phyloP scores from a whole-genome alignment of 2,113 vertebrate genomes.

The Romanogobio albipinnatus region DNA sequence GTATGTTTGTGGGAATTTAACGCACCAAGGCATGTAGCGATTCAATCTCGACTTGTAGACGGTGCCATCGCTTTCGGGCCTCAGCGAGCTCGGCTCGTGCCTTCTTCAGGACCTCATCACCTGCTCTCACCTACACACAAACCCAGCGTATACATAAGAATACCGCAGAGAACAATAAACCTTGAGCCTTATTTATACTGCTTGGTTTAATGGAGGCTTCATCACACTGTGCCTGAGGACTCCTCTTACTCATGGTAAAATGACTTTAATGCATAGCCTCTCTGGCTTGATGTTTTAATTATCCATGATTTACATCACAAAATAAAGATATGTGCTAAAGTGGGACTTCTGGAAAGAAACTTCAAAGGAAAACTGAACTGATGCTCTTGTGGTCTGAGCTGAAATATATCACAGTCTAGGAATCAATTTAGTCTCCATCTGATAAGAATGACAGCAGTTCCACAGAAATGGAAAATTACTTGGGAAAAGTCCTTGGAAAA shows the following conservation, averaged over 20 bases:
- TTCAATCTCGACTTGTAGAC: slow-evolving; percentile 91
- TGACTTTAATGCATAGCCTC: not conserved
- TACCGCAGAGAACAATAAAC: not conserved
- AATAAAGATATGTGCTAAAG: not conserved
- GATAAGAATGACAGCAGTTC: not conserved
- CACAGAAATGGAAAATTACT: not conserved
- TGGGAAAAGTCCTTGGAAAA: not conserved
- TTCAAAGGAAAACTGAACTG: slow-evolving; percentile 10
- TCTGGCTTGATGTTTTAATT: not conserved
- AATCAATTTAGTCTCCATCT: slow-evolving; percentile 8
- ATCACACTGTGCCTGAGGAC: not conserved
- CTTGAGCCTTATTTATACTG: not conserved
- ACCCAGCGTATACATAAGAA: not conserved
- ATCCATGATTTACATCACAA: not conserved
- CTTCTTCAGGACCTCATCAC: slow-evolving; percentile 81
- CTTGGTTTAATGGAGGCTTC: not conserved
- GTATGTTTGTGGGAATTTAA: slow-evolving; percentile 21
- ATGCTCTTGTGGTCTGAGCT: not conserved
- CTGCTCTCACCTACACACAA: slow-evolving; percentile 79
- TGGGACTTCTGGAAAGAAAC: not conserved
- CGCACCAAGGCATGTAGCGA: slow-evolving; percentile 92
- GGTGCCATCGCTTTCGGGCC: slow-evolving; percentile 88
- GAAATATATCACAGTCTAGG: not conserved
- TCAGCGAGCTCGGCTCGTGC: slow-evolving; percentile 88
- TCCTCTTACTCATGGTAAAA: not conserved